Conservation (phyloP, 2,888 invertebrate species). For the Oscheius myriophilus region DNA sequence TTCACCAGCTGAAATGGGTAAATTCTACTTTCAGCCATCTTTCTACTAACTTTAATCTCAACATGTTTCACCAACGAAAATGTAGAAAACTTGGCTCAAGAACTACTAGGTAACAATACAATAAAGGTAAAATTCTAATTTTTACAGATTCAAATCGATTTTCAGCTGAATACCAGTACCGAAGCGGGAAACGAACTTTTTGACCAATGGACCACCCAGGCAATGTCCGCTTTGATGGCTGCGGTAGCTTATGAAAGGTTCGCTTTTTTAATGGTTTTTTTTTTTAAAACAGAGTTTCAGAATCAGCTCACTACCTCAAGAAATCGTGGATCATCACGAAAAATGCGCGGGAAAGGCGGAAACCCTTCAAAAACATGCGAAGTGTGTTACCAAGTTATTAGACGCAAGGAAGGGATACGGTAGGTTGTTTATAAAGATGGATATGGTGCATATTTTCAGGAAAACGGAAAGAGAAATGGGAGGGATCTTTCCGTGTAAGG, state of each 20-base stretch:
- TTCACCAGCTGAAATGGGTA: too few species aligned
- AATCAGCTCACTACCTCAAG: neutral
- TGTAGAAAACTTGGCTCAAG: too few species aligned
- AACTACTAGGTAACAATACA: too few species aligned
- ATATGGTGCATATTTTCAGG: too few species aligned
- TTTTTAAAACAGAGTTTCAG: neutral
- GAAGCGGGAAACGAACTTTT: constrained; percentile 35
- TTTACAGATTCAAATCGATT: too few species aligned
- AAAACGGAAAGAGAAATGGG: neutral
- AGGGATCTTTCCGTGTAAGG: neutral
- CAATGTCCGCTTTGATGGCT: constrained; percentile 41
- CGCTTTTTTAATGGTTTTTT: neutral
- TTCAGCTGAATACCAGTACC: constrained; percentile 36
- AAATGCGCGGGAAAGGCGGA: constrained; percentile 35
- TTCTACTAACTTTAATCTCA: too few species aligned
- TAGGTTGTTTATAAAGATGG: too few species aligned
- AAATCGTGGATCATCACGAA: constrained; percentile 25
- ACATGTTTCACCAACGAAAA: too few species aligned
- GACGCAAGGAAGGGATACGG: neutral
- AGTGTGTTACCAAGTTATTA: constrained; percentile 38
- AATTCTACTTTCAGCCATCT: too few species aligned
- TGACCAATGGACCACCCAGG: constrained; percentile 45
- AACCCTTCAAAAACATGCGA: constrained; percentile 35
- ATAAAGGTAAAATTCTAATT: too few species aligned
- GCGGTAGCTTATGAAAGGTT: constrained; percentile 43